Evolutionary conservation across 2,888 invertebrate species (phyloP).

Genomic region (Andrena haemorrhoa): DNA sequence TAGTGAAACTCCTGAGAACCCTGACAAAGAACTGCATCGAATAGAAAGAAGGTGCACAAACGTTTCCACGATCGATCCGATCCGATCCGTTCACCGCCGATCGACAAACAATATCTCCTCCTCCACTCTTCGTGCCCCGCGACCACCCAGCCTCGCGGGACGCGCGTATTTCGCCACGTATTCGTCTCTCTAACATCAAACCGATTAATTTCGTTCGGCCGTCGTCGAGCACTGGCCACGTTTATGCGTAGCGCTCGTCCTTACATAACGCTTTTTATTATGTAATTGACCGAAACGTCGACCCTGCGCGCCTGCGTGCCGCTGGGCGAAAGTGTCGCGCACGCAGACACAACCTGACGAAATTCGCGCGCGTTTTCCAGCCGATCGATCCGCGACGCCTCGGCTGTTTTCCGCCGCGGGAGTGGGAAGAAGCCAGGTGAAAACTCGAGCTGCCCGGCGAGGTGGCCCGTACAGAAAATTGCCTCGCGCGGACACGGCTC

Average conservation of each 20-base stretch:
- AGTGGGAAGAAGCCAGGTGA: not conserved
- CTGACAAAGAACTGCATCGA: too few relatives aligned
- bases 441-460: not conserved
- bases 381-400: constrained; percentile 36
- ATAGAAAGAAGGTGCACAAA: too few relatives aligned
- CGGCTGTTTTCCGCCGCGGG: constrained; percentile 1
- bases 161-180: constrained; percentile 14
- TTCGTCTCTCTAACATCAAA: constrained; percentile 55
- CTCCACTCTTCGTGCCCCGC: not conserved
- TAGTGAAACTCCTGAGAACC: too few relatives aligned
- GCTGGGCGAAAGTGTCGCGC: constrained; percentile 64
- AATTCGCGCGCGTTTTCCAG: constrained; percentile 36
- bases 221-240: constrained; percentile 64
- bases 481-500: not conserved
- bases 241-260: constrained; percentile 80
- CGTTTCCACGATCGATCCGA: too few relatives aligned
- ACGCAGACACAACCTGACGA: constrained; percentile 40
- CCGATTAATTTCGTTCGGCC: constrained; percentile 66
- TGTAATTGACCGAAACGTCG: constrained; percentile 82
- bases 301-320: constrained; percentile 71
- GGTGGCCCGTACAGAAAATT: too few relatives aligned
- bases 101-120: not conserved
- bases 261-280: constrained; percentile 84
- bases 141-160: not conserved
- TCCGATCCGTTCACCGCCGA: not conserved